Evolutionary conservation across 2,113 vertebrate genomes (phyloP).

Genomic region (Apistogramma diplotaenia): DNA sequence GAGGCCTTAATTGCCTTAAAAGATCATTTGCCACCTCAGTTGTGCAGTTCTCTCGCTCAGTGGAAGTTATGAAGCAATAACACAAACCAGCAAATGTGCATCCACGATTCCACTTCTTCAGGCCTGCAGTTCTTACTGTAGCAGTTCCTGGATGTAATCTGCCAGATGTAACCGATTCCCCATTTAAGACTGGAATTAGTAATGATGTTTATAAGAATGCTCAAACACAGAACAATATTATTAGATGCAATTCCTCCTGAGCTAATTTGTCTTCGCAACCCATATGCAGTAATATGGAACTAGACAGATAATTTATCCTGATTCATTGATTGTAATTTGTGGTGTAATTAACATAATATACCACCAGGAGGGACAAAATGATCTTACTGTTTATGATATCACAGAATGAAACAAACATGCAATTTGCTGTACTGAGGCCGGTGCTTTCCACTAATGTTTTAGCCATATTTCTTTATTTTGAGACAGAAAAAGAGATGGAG

Average conservation of each 20-base stretch:
- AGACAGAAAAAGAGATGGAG: neutral
- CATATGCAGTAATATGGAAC: conserved; percentile 40
- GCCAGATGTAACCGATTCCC: conserved; percentile 11
- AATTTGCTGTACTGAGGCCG: neutral
- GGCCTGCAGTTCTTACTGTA: neutral
- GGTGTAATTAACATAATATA: conserved; percentile 59
- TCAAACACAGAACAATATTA: conserved; percentile 29
- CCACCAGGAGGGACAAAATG: conserved; percentile 53
- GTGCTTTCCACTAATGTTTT: neutral
- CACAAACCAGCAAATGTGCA: neutral
- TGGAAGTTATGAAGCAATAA: neutral
- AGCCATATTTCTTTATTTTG: neutral
- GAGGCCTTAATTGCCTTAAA: neutral
- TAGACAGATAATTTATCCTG: conserved; percentile 60
- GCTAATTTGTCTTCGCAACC: conserved; percentile 55
- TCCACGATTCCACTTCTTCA: neutral
- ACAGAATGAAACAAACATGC: conserved; percentile 30
- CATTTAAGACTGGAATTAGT: conserved; percentile 4
- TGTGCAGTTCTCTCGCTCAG: conserved; percentile 14
- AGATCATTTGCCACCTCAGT: conserved; percentile 17
- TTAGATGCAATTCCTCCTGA: conserved; percentile 37
- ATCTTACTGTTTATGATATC: conserved; percentile 25
- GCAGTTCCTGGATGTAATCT: neutral
- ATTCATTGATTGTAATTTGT: conserved; percentile 65
- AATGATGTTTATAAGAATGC: conserved; percentile 27